A percentile compares a stretch with the other conserved stretches of the same genome.
These are phyloP conservation scores for Halisarca cf. caerulea DNA, from an alignment of 37 sponge, comb jelly and placozoan species.

Conservation along the genomic window DNA sequence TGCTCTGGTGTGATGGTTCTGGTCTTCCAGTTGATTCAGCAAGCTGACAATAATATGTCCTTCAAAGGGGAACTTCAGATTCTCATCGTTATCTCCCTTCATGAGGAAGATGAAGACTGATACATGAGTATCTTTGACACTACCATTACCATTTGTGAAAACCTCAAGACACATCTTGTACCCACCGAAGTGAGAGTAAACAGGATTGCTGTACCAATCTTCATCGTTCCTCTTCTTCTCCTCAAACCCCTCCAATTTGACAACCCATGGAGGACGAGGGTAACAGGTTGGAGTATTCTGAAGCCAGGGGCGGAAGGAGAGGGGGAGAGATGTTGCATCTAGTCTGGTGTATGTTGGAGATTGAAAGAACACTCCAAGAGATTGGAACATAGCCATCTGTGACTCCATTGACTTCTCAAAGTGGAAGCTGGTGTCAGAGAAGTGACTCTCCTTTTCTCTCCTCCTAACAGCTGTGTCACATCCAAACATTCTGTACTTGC, in stretches of 20 bases:
- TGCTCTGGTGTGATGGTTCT: background rate
- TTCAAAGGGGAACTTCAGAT: background rate
- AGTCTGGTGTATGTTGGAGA: too few relatives aligned
- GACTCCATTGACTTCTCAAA: too few relatives aligned
- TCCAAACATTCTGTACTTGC: constrained; percentile 52
- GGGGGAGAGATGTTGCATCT: background rate
- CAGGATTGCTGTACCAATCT: background rate
- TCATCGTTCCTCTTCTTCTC: background rate
- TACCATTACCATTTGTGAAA: background rate
- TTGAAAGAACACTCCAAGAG: too few relatives aligned
- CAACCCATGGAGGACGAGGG: background rate
- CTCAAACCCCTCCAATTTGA: background rate
- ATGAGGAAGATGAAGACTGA: background rate
- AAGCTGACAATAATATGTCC: constrained; percentile 6
- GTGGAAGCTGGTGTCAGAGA: too few relatives aligned
- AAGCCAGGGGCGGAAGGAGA: background rate
- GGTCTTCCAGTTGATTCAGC: background rate
- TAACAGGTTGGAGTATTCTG: background rate
- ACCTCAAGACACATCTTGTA: background rate
- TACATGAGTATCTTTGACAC: background rate
- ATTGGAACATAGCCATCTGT: too few relatives aligned
- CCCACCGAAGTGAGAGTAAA: constrained; percentile 1
- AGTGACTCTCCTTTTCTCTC: background rate
- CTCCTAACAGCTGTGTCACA: constrained; percentile 15
- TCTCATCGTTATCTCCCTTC: constrained; percentile 4